Conservation (phyloP, 2,113 vertebrate species). For the Actenoides lindsayi region DNA sequence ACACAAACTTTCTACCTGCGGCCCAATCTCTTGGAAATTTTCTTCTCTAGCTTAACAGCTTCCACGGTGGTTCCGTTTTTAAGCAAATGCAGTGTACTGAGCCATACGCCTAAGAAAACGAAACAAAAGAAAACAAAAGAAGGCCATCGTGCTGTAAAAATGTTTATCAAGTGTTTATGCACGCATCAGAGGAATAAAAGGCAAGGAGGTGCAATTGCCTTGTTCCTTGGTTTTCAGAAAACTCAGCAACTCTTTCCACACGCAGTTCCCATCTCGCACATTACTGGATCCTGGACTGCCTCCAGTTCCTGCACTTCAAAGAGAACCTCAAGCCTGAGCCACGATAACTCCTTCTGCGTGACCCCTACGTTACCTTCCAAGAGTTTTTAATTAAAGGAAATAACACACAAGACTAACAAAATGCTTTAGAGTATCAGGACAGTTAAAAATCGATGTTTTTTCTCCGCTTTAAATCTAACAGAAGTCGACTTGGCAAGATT, state of each 20-base stretch:
- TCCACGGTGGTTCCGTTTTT: background rate
- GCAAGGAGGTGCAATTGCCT: background rate
- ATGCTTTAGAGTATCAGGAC: background rate
- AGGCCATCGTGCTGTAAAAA: background rate
- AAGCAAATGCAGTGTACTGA: background rate
- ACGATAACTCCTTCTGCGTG: background rate
- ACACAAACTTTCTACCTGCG: background rate
- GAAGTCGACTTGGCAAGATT: slow-evolving; percentile 15
- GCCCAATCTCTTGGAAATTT: background rate
- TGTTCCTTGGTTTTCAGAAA: slow-evolving; percentile 1
- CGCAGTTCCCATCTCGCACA: background rate
- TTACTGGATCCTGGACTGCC: background rate
- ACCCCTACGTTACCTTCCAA: background rate
- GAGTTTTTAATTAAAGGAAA: slow-evolving; percentile 43
- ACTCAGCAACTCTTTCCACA: background rate
- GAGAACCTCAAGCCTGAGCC: background rate
- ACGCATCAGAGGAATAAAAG: background rate
- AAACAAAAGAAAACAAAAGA: background rate
- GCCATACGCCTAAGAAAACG: background rate
- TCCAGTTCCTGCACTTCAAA: slow-evolving; percentile 38
- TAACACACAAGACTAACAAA: background rate
- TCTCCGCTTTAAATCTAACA: background rate
- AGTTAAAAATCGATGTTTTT: background rate
- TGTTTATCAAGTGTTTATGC: background rate
- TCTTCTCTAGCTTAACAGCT: background rate